phyloP scores from a whole-genome alignment of 2,888 invertebrate species.

The Abscondita cerata region DNA sequence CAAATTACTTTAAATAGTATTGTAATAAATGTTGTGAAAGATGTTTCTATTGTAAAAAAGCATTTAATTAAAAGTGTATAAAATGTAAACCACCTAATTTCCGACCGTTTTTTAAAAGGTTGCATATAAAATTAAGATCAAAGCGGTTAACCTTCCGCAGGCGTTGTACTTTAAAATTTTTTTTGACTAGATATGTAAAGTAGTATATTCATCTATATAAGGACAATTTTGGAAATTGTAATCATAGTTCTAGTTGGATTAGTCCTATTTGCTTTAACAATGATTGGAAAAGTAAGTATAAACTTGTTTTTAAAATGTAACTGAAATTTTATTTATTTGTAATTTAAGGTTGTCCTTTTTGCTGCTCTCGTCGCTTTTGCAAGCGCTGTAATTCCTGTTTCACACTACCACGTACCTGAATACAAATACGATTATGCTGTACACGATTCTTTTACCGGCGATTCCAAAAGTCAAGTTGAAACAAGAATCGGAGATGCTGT shows the following conservation, averaged over 20 bases:
- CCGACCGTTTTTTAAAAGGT: no score
- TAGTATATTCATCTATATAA: neutral
- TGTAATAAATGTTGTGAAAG: no score
- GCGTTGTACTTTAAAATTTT: neutral
- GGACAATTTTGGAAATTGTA: neutral
- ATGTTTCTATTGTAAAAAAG: no score
- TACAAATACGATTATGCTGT: slow-evolving; percentile 74
- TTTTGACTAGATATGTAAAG: slow-evolving; percentile 1
- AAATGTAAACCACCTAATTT: no score
- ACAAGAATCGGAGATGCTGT: slow-evolving; percentile 69
- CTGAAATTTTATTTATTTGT: neutral
- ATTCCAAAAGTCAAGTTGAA: slow-evolving; percentile 64
- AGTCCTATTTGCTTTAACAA: neutral
- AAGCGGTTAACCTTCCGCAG: neutral
- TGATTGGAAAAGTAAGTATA: slow-evolving; percentile 3
- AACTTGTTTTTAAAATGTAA: neutral
- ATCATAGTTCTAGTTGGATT: neutral
- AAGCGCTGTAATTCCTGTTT: slow-evolving; percentile 31
- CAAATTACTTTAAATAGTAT: no score
- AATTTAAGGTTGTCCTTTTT: slow-evolving; percentile 44
- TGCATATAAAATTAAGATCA: no score
- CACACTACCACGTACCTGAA: slow-evolving; percentile 68
- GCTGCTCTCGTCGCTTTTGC: slow-evolving; percentile 45
- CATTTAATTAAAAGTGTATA: no score
- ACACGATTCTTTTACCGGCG: slow-evolving; percentile 70